Evolutionary conservation across 2,888 invertebrate species (phyloP).

Genomic region (Therioaphis trifolii): DNA sequence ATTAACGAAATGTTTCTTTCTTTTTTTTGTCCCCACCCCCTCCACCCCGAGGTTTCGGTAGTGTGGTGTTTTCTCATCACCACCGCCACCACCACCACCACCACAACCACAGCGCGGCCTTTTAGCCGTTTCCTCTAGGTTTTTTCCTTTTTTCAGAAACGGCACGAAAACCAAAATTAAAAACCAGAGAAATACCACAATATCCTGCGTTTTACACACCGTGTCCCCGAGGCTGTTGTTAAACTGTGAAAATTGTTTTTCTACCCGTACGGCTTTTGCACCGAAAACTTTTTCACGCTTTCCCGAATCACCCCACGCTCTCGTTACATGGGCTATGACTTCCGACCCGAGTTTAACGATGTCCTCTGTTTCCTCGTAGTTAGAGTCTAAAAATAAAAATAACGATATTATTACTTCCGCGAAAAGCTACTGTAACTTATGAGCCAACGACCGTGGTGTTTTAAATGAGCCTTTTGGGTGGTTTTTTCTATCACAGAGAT

Average conservation of each 20-base stretch:
- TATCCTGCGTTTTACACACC: background rate
- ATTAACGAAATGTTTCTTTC: slow-evolving; percentile 19
- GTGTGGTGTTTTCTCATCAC: background rate
- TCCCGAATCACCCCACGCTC: background rate
- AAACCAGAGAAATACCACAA: slow-evolving; percentile 18
- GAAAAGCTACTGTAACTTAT: background rate
- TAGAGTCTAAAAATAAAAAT: slow-evolving; percentile 1
- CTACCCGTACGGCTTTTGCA: slow-evolving; percentile 20
- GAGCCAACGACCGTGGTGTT: background rate
- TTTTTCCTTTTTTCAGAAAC: background rate
- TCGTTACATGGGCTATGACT: background rate
- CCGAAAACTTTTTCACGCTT: slow-evolving; percentile 46
- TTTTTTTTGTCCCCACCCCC: too few relatives aligned
- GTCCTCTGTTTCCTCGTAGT: background rate
- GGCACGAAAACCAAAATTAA: slow-evolving; percentile 39
- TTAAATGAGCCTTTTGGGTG: background rate
- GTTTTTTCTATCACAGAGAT: background rate
- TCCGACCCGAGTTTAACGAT: slow-evolving; percentile 16
- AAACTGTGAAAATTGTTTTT: slow-evolving; percentile 56
- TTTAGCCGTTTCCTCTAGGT: background rate
- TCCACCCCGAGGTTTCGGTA: background rate
- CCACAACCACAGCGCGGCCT: too few relatives aligned
- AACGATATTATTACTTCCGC: slow-evolving; percentile 6
- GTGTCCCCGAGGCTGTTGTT: slow-evolving; percentile 33
- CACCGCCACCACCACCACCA: too few relatives aligned